A percentile compares a stretch with the other conserved stretches of the same genome.
Conservation (phyloP, 2,888 invertebrate species). For the Hypercompe scribonia region DNA sequence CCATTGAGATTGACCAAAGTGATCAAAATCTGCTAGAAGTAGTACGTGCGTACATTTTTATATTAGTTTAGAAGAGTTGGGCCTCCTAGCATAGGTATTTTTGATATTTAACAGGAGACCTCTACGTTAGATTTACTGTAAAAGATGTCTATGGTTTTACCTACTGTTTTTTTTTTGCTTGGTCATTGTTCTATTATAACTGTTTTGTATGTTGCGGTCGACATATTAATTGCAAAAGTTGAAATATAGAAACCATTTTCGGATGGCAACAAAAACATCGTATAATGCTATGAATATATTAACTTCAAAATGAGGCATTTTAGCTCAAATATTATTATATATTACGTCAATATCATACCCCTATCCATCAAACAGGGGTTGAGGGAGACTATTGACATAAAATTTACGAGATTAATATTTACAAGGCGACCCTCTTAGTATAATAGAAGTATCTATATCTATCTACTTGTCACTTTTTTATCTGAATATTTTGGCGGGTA, state of each 20-base stretch:
- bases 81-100: no score
- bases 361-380: slow-evolving; percentile 77
- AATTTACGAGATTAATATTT: slow-evolving; percentile 85
- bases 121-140: no score
- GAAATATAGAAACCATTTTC: not conserved
- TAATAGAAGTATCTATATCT: slow-evolving; percentile 15
- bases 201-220: no score
- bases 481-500: not conserved
- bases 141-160: no score
- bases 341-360: slow-evolving; percentile 76
- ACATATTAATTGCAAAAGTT: not conserved
- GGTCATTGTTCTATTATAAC: no score
- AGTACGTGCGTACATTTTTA: no score
- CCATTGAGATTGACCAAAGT: no score
- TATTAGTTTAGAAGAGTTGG: no score
- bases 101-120: no score
- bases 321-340: slow-evolving; percentile 68
- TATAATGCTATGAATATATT: slow-evolving; percentile 53
- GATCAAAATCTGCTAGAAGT: no score
- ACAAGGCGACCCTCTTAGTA: slow-evolving; percentile 58
- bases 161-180: no score
- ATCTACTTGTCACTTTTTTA: slow-evolving; percentile 1
- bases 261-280: not conserved
- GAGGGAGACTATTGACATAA: slow-evolving; percentile 73
- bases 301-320: slow-evolving; percentile 62